These are phyloP conservation scores for Brachypalpus laphriformis DNA, from an alignment of 2,888 invertebrate genomes.

Conservation along the genomic window DNA sequence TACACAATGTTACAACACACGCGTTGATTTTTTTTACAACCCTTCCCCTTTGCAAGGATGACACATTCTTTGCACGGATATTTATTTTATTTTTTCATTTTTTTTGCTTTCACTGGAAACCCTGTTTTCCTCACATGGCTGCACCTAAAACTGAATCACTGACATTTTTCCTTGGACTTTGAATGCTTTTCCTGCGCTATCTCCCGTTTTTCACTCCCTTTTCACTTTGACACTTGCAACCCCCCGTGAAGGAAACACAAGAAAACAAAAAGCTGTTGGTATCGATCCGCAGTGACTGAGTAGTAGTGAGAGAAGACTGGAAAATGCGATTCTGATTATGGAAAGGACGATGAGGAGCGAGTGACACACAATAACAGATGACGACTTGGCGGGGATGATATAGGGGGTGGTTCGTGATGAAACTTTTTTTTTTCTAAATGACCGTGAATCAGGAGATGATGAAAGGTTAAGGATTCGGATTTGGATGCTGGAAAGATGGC, in stretches of 20 bases:
- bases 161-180: conserved; percentile 52
- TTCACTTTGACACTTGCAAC: conserved; percentile 59
- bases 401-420: conserved; percentile 29
- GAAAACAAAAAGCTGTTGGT: conserved; percentile 48
- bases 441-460: conserved; percentile 55
- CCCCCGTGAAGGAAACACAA: conserved; percentile 33
- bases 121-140: conserved; percentile 52
- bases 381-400: conserved; percentile 42
- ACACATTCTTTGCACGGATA: conserved; percentile 70
- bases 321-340: conserved; percentile 69
- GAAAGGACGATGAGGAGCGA: conserved; percentile 47
- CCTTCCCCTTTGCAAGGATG: conserved; percentile 47
- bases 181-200: conserved; percentile 32
- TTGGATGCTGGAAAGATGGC: neutral
- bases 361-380: conserved; percentile 71
- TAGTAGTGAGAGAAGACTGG: conserved; percentile 55
- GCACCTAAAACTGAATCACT: conserved; percentile 67
- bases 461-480: conserved; percentile 29
- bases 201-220: conserved; percentile 6
- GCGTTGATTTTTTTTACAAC: conserved; percentile 29
- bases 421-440: conserved; percentile 48
- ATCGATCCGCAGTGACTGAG: conserved; percentile 60
- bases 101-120: conserved; percentile 43
- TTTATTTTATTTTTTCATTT: conserved; percentile 36
- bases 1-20: conserved; percentile 65